These are phyloP conservation scores for Pseudochirops corinnae DNA, from an alignment of 2,797 vertebrate species.

Conservation along the genomic window DNA sequence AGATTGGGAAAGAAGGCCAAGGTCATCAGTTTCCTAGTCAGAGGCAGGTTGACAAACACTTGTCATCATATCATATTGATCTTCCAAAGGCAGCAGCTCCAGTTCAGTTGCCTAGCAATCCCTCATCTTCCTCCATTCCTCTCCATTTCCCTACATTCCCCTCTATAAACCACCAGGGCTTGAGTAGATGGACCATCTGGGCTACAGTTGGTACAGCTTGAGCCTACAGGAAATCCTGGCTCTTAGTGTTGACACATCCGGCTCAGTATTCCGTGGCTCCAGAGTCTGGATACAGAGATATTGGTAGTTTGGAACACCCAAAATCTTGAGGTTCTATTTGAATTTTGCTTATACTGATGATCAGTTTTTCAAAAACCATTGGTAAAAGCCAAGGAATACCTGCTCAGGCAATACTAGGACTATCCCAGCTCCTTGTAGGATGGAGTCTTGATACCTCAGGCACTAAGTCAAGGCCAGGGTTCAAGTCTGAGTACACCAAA, in stretches of 20 bases:
- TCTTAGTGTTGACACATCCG: not conserved
- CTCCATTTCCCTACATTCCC: too few species aligned
- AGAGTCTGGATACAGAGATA: not conserved
- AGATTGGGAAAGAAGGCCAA: not conserved
- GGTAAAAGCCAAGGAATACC: too few species aligned
- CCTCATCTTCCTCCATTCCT: not conserved
- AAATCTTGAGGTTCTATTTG: accelerated
- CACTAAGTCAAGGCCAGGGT: not conserved
- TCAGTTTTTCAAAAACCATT: not conserved
- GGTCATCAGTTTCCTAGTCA: too few species aligned
- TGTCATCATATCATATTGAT: not conserved
- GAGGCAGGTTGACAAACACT: not conserved
- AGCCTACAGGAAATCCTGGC: not conserved
- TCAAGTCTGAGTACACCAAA: not conserved
- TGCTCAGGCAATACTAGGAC: too few species aligned
- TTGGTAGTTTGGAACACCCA: accelerated
- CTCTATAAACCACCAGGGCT: not conserved
- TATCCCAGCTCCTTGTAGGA: not conserved
- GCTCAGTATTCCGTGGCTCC: not conserved
- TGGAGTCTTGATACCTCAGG: not conserved
- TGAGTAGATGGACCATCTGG: not conserved
- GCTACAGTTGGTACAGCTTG: not conserved
- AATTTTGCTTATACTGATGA: not conserved
- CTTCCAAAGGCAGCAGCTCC: not conserved
- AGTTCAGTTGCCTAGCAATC: not conserved